Base-by-base conservation (phyloP, 1,140 invertebrate species). In the Tetramorium simillimum region DNA sequence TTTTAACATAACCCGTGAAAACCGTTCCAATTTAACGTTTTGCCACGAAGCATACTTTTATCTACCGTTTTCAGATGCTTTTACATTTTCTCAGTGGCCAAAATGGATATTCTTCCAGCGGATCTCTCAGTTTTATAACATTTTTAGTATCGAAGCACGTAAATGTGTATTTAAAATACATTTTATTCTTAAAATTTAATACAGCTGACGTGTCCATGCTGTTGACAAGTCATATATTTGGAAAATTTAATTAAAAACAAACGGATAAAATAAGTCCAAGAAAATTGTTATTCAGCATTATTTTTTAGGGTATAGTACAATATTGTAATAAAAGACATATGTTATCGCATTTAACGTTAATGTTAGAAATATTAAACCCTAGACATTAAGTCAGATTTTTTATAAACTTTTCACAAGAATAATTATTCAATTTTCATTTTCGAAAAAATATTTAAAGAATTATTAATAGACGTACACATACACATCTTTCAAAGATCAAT, bases 1-100 rank as follows among this genome's bases (percentile, higher is more conserved):
- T 78, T 84, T 84, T 43, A 62, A 37, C 12, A 43, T 62, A 75
- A 84, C 69, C 14, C 18, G n/a, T 60, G 24, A 73, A 73, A 84
- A 84, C 53, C 24, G 28, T 6, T 37, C 18, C 80, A 73, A 72
- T 46, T 37, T 82, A 73, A 72, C 5, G 9, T 60, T 84, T 24
- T 58, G 33, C 6, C 18, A 21, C 24, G 46, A 46, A 67, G 18
- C 12, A 6, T 12, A 24, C 65, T 56, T 21, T 51, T 28, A 10
- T 82, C 18, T 72, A 28, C 18, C 43, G 43, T 46, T 62, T 60
- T 49, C 6, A 37, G 3, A 28, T 28, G 12, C 10, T 43, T 37
- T 51, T 73, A 7, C 9, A 67, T 63, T 28, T 6, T 18, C 3
- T 0, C 18, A 56, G 9, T 18, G 10, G 3, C 0, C 2, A 16